Conservation (phyloP, 2,888 invertebrate species). For the Apodemia duryi region DNA sequence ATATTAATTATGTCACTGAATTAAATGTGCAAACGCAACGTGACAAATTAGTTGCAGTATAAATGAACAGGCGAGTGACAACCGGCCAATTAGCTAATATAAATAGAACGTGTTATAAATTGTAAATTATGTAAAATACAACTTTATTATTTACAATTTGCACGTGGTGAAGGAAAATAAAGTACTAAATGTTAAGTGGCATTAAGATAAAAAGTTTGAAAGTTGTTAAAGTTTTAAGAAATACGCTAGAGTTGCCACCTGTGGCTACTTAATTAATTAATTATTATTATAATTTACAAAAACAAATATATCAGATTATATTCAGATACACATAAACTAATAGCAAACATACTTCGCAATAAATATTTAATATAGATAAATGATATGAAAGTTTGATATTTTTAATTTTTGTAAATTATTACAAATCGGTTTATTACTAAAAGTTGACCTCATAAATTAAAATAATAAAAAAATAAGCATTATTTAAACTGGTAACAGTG, state of each 20-base stretch:
- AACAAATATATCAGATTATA: too few species aligned
- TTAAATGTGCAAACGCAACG: neutral
- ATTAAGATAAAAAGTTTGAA: slow-evolving; percentile 7
- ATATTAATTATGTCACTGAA: neutral
- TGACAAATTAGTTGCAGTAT: neutral
- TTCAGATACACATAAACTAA: too few species aligned
- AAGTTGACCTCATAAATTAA: neutral
- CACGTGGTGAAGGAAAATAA: neutral
- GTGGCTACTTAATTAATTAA: neutral
- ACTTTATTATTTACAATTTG: neutral
- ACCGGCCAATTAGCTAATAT: neutral
- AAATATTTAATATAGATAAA: too few species aligned
- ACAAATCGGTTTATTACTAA: neutral
- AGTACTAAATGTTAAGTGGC: neutral
- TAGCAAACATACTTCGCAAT: too few species aligned
- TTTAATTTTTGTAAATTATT: neutral
- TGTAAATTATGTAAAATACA: too few species aligned
- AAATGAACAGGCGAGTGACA: neutral
- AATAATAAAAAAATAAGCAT: neutral
- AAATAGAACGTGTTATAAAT: too few species aligned
- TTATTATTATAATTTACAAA: too few species aligned
- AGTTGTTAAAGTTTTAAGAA: neutral
- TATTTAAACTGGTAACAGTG: neutral
- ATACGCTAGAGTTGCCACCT: neutral
- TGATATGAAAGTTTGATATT: too few species aligned